A percentile compares a stretch with the other conserved stretches of the same genome.
These are phyloP conservation scores for Gymnocephalus cernua DNA, from an alignment of 2,113 vertebrate genomes.

Conservation along the genomic window DNA sequence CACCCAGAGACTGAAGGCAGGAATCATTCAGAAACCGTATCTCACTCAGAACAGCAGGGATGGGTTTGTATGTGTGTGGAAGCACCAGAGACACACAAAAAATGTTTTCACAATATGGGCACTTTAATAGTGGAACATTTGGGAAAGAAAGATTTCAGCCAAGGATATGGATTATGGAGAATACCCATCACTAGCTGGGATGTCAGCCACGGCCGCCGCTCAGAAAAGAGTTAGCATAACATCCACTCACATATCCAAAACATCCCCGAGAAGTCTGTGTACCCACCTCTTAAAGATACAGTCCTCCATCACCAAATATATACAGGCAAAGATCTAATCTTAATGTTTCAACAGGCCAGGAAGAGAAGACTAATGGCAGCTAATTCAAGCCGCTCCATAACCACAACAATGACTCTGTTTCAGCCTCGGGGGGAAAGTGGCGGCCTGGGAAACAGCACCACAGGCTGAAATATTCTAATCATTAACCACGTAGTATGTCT, in stretches of 20 bases:
- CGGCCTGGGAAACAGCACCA: conserved; percentile 51
- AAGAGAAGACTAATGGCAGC: conserved; percentile 26
- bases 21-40: no score
- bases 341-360: conserved; percentile 14
- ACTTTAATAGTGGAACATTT: conserved; percentile 24
- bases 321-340: conserved; percentile 10
- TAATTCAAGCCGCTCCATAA: conserved; percentile 34
- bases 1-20: no score
- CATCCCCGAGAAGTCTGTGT: conserved; percentile 18
- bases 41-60: no score
- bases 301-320: neutral
- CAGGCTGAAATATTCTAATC: conserved; percentile 67
- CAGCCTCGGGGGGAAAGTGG: conserved; percentile 11
- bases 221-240: conserved; percentile 31
- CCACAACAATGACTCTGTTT: conserved; percentile 15
- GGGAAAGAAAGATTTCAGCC: conserved; percentile 28
- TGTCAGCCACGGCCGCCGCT: conserved; percentile 51
- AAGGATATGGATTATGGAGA: conserved; percentile 46
- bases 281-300: conserved; percentile 11
- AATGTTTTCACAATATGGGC: no score
- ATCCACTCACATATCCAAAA: conserved; percentile 60
- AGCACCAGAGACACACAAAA: no score
- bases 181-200: conserved; percentile 55
- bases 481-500: conserved; percentile 65
- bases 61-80: no score